Percentiles rank a stretch among this genome's conserved stretches.
These are phyloP conservation scores for Aphodius sticticus DNA, from an alignment of 2,888 invertebrate genomes.

Conservation along the genomic window DNA sequence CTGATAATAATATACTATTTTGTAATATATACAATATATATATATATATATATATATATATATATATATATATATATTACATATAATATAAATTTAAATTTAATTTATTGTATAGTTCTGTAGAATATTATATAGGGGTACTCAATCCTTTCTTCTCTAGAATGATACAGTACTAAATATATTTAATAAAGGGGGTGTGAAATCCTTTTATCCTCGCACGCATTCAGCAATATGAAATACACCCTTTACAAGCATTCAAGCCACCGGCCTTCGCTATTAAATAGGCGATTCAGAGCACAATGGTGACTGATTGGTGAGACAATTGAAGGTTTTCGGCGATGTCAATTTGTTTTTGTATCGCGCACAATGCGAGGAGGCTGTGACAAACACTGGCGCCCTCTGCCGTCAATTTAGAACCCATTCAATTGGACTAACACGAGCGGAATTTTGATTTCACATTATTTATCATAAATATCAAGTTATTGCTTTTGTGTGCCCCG, in stretches of 20 bases:
- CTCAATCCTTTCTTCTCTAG: background rate
- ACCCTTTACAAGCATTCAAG: slow-evolving; percentile 48
- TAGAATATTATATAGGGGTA: background rate
- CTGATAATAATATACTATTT: too few relatives aligned
- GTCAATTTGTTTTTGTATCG: slow-evolving; percentile 61
- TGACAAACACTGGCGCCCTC: slow-evolving; percentile 56
- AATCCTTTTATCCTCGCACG: slow-evolving; percentile 15
- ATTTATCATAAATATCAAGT: slow-evolving; percentile 54
- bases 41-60: too few relatives aligned
- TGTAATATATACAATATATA: too few relatives aligned
- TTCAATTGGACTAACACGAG: slow-evolving; percentile 56
- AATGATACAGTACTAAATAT: background rate
- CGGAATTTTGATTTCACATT: slow-evolving; percentile 59
- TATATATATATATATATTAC: too few relatives aligned
- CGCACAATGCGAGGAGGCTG: slow-evolving; percentile 56
- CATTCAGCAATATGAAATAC: slow-evolving; percentile 43
- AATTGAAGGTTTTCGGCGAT: slow-evolving; percentile 60
- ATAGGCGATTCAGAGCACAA: slow-evolving; percentile 57
- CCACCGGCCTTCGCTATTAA: slow-evolving; percentile 53
- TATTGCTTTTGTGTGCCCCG: slow-evolving; percentile 45
- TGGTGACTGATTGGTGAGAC: slow-evolving; percentile 61
- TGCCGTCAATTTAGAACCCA: slow-evolving; percentile 58
- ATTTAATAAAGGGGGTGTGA: background rate
- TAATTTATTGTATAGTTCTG: too few relatives aligned
- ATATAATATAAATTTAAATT: too few relatives aligned